phyloP scores from a whole-genome alignment of 2,888 invertebrate species.

The Spicauda simplicius region DNA sequence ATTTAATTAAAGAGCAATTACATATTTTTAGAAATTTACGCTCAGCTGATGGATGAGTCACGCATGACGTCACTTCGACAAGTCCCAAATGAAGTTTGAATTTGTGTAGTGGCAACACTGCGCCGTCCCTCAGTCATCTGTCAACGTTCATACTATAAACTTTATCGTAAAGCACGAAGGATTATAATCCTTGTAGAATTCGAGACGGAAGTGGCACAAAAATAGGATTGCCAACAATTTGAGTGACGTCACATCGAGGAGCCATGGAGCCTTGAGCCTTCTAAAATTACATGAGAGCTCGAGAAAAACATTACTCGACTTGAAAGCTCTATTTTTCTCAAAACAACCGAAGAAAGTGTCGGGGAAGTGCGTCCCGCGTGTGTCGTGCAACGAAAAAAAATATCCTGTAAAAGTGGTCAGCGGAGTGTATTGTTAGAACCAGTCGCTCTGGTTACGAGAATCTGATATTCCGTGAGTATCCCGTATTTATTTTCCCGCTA shows the following conservation, averaged over 20 bases:
- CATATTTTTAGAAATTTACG: neutral
- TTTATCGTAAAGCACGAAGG: slow-evolving; percentile 57
- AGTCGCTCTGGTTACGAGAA: slow-evolving; percentile 68
- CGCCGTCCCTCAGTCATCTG: slow-evolving; percentile 49
- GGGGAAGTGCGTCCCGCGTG: slow-evolving; percentile 54
- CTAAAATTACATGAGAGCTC: slow-evolving; percentile 80
- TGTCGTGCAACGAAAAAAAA: slow-evolving; percentile 32
- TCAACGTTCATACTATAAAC: slow-evolving; percentile 59
- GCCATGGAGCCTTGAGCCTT: slow-evolving; percentile 68
- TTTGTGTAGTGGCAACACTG: slow-evolving; percentile 60
- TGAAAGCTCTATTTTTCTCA: slow-evolving; percentile 61
- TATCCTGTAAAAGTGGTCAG: slow-evolving; percentile 41
- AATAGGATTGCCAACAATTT: slow-evolving; percentile 84
- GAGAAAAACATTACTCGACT: slow-evolving; percentile 69
- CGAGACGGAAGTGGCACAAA: slow-evolving; percentile 76
- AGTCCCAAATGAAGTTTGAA: slow-evolving; percentile 25
- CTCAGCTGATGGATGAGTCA: slow-evolving; percentile 47
- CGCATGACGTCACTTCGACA: slow-evolving; percentile 44
- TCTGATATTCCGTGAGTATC: slow-evolving; percentile 74
- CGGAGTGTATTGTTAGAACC: slow-evolving; percentile 52
- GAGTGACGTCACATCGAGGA: slow-evolving; percentile 80
- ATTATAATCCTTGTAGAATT: slow-evolving; percentile 57
- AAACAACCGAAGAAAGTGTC: slow-evolving; percentile 55
- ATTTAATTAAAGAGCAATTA: neutral
- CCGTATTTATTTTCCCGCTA: slow-evolving; percentile 55